Conservation (phyloP, 2,888 invertebrate genomes). For the Crematogaster levior region DNA sequence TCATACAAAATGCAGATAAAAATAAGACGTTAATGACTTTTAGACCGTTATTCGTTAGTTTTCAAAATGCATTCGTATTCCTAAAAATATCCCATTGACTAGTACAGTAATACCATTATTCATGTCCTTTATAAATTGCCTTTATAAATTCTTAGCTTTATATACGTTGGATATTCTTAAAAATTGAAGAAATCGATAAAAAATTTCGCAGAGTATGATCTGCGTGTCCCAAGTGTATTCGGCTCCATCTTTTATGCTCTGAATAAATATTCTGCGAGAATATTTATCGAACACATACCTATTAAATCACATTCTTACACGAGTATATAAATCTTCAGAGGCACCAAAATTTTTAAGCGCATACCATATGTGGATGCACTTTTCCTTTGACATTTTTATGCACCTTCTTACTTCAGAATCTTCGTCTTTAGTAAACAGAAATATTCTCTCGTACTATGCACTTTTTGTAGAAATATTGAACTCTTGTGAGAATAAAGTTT, state of each 20-base stretch:
- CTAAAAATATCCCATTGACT: background rate
- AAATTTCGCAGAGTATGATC: background rate
- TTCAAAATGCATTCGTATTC: background rate
- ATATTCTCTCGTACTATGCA: slow-evolving; percentile 2
- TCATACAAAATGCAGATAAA: background rate
- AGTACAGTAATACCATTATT: background rate
- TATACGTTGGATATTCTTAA: background rate
- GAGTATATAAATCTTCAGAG: slow-evolving; percentile 43
- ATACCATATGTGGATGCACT: slow-evolving; percentile 40
- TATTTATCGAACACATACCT: slow-evolving; percentile 47
- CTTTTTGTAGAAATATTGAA: slow-evolving; percentile 52
- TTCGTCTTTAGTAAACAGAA: slow-evolving; percentile 58
- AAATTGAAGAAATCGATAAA: background rate
- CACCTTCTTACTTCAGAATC: slow-evolving; percentile 53
- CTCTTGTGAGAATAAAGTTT: slow-evolving; percentile 55
- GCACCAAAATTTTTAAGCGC: slow-evolving; percentile 57
- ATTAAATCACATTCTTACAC: slow-evolving; percentile 44
- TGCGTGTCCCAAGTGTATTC: background rate
- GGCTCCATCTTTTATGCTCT: background rate
- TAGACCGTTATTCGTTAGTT: background rate
- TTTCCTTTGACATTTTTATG: slow-evolving; percentile 40
- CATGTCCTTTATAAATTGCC: background rate
- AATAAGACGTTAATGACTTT: background rate
- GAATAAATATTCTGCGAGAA: slow-evolving; percentile 44
- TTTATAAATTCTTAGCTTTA: background rate